Conservation (phyloP, 2,797 vertebrate genomes). For the Aeoliscus strigatus region DNA sequence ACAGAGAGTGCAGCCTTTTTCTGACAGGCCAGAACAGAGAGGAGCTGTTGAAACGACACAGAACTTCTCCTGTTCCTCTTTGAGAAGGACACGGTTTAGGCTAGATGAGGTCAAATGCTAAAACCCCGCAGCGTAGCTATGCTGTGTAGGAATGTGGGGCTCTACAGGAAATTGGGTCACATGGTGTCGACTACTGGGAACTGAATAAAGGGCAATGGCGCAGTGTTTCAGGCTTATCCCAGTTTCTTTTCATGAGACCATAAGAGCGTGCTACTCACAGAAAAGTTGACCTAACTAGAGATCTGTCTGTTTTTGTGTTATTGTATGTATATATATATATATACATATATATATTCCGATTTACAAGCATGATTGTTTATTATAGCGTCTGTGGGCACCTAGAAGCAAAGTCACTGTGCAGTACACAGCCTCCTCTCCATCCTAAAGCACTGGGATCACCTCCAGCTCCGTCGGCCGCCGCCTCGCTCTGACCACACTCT, state of each 20-base stretch:
- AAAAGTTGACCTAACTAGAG: slow-evolving; percentile 2
- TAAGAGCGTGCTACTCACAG: not conserved
- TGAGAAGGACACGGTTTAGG: slow-evolving; percentile 32
- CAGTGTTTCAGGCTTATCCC: slow-evolving; percentile 21
- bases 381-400: too few relatives aligned
- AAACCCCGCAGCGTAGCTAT: slow-evolving; percentile 45
- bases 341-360: too few relatives aligned
- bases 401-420: too few relatives aligned
- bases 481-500: too few relatives aligned
- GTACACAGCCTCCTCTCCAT: too few relatives aligned
- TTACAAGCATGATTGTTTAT: too few relatives aligned
- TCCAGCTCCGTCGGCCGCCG: too few relatives aligned
- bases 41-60: slow-evolving; percentile 14
- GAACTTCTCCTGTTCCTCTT: slow-evolving; percentile 30
- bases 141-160: slow-evolving; percentile 55
- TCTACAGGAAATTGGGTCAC: slow-evolving; percentile 58
- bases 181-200: slow-evolving; percentile 41
- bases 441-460: too few relatives aligned
- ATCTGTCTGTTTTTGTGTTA: not conserved
- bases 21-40: slow-evolving; percentile 1
- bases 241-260: slow-evolving; percentile 1
- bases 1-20: slow-evolving; percentile 1
- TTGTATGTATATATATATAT: not conserved
- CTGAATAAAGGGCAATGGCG: slow-evolving; percentile 26
- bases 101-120: slow-evolving; percentile 52